Percentiles rank a stretch among this genome's conserved stretches.
These are phyloP conservation scores for Rhagoletis pomonella DNA, from an alignment of 1,140 invertebrate genomes.

Conservation along the genomic window DNA sequence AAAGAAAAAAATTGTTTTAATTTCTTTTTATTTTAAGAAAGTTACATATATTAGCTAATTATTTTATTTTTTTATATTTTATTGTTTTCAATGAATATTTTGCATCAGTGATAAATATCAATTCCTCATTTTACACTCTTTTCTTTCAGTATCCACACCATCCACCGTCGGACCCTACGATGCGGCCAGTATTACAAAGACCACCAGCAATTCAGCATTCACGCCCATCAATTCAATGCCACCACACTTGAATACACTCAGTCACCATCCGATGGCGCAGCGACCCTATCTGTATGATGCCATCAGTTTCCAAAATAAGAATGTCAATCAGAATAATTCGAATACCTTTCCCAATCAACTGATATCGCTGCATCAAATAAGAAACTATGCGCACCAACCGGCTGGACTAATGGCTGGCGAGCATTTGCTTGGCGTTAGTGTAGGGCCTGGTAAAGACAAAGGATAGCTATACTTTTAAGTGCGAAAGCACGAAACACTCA, in stretches of 20 bases:
- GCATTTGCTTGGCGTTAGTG: conserved; percentile 72
- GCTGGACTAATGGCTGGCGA: conserved; percentile 74
- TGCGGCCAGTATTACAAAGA: conserved; percentile 74
- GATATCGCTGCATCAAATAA: conserved; percentile 96
- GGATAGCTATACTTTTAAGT: conserved; percentile 74
- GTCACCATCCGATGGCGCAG: conserved; percentile 83
- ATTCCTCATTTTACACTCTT: not conserved
- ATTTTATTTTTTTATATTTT: too few relatives aligned
- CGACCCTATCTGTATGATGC: conserved; percentile 95
- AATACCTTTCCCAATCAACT: conserved; percentile 94
- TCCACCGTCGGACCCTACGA: conserved; percentile 70
- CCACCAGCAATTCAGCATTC: conserved; percentile 88
- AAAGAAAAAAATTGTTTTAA: too few relatives aligned
- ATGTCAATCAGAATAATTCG: conserved; percentile 75
- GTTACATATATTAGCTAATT: too few relatives aligned
- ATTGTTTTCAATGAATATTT: too few relatives aligned
- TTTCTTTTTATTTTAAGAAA: too few relatives aligned
- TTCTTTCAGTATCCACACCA: conserved; percentile 67
- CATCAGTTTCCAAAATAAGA: conserved; percentile 83
- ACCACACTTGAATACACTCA: conserved; percentile 85
- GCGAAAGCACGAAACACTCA: not conserved
- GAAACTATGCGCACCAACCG: conserved; percentile 97
- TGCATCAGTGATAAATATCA: too few relatives aligned
- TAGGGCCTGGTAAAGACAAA: conserved; percentile 72
- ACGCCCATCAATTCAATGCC: conserved; percentile 93